These are phyloP conservation scores for Platypus cylindrus DNA, from an alignment of 2,888 invertebrate species.

Conservation along the genomic window DNA sequence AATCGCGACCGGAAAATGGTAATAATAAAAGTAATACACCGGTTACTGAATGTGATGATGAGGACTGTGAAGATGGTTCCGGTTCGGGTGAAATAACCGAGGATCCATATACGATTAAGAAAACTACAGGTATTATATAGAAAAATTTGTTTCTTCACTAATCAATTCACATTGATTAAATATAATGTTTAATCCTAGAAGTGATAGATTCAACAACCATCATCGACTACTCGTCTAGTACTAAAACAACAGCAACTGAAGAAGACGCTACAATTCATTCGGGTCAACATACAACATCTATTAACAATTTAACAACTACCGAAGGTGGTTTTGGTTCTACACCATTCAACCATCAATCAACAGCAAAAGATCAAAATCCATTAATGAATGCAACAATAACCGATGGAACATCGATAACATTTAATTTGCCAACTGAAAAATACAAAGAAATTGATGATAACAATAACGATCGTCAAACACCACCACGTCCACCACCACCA, in stretches of 20 bases:
- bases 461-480: conserved; percentile 14
- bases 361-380: no score
- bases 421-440: conserved; percentile 7
- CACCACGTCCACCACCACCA: conserved; percentile 10
- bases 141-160: neutral
- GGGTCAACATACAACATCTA: conserved; percentile 9
- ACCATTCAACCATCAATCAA: conserved; percentile 9
- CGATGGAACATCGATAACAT: conserved; percentile 14
- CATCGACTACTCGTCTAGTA: conserved; percentile 16
- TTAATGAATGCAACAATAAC: no score
- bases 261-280: conserved; percentile 22
- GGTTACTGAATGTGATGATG: conserved; percentile 51
- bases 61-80: conserved; percentile 74
- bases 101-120: conserved; percentile 42
- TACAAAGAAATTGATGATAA: no score
- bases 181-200: conserved; percentile 11
- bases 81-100: conserved; percentile 60
- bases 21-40: conserved; percentile 25
- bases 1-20: no score
- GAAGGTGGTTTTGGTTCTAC: conserved; percentile 6
- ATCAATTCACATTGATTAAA: neutral
- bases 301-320: conserved; percentile 5
- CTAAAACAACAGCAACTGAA: conserved; percentile 26
- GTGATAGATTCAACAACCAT: conserved; percentile 15
- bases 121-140: conserved; percentile 34